Percentiles rank a stretch among this genome's conserved stretches.
Evolutionary conservation across 2,888 invertebrate genomes (phyloP).

Genomic region (Xestia ashworthii): DNA sequence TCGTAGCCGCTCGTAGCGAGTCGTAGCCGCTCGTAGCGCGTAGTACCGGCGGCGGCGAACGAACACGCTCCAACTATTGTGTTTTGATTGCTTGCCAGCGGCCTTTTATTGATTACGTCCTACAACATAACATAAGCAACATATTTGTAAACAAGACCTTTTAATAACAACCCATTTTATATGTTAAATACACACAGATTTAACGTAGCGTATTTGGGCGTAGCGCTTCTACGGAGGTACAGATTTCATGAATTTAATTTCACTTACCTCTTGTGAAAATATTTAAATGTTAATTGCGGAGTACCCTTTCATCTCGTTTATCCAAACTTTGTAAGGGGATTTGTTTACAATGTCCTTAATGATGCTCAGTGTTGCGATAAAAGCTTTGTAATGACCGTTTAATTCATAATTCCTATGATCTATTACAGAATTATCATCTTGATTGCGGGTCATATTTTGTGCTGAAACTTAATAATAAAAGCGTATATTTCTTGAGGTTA

Average conservation of each 20-base stretch:
- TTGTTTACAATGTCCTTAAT: conserved; percentile 82
- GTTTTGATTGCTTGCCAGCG: conserved; percentile 81
- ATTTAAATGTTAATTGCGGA: conserved; percentile 78
- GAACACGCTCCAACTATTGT: conserved; percentile 76
- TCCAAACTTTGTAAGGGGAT: conserved; percentile 77
- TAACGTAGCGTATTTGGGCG: conserved; percentile 56
- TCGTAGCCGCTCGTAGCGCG: conserved; percentile 69
- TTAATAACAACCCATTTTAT: conserved; percentile 44
- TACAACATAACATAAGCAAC: conserved; percentile 52
- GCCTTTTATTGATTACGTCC: conserved; percentile 74
- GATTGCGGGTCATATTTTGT: conserved; percentile 41
- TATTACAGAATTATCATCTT: conserved; percentile 29
- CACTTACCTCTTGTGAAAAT: conserved; percentile 71
- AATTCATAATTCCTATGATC: conserved; percentile 73
- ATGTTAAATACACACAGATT: conserved; percentile 57
- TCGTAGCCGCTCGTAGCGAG: conserved; percentile 74
- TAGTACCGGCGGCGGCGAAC: conserved; percentile 70
- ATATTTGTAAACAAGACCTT: conserved; percentile 44
- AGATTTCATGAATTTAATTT: conserved; percentile 71
- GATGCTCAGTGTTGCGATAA: conserved; percentile 75
- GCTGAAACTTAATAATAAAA: conserved; percentile 48
- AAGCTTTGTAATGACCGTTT: conserved; percentile 78
- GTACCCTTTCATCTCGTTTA: conserved; percentile 79
- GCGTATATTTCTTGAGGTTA: conserved; percentile 48
- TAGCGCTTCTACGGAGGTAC: conserved; percentile 52